These are phyloP conservation scores for Chrysemys picta DNA, from an alignment of 2,113 vertebrate genomes.

Conservation along the genomic window DNA sequence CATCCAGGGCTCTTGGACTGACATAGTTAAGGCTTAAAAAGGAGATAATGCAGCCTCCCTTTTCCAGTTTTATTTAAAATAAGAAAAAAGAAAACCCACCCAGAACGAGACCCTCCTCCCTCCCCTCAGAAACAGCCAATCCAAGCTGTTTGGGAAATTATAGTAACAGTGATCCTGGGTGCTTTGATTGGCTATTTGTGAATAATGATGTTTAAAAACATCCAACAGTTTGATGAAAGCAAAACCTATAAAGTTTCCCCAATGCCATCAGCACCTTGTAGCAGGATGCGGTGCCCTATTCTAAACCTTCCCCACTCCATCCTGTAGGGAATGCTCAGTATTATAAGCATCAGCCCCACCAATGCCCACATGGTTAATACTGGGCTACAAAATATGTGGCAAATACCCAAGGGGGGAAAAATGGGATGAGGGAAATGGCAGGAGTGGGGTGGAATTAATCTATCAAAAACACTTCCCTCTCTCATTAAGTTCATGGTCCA, in stretches of 20 bases:
- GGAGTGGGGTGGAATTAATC: not conserved
- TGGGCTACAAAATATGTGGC: not conserved
- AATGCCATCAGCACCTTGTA: not conserved
- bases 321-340: not conserved
- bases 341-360: not conserved
- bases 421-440: constrained; percentile 5
- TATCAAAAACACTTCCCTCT: constrained; percentile 32
- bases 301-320: not conserved
- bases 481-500: constrained; percentile 49
- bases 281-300: not conserved
- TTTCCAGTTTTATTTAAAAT: constrained; percentile 64
- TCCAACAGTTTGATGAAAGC: not conserved
- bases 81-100: constrained; percentile 28
- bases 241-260: not conserved
- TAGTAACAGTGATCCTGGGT: constrained; percentile 28
- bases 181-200: constrained; percentile 17
- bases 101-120: constrained; percentile 36
- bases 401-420: not conserved
- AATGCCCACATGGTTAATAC: not conserved
- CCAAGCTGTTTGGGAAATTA: constrained; percentile 18
- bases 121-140: constrained; percentile 34
- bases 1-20: constrained; percentile 67
- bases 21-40: constrained; percentile 69
- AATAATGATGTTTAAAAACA: not conserved
- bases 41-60: constrained; percentile 42